phyloP scores from a whole-genome alignment of 1,140 invertebrate species.

The Meloidogyne chitwoodi region DNA sequence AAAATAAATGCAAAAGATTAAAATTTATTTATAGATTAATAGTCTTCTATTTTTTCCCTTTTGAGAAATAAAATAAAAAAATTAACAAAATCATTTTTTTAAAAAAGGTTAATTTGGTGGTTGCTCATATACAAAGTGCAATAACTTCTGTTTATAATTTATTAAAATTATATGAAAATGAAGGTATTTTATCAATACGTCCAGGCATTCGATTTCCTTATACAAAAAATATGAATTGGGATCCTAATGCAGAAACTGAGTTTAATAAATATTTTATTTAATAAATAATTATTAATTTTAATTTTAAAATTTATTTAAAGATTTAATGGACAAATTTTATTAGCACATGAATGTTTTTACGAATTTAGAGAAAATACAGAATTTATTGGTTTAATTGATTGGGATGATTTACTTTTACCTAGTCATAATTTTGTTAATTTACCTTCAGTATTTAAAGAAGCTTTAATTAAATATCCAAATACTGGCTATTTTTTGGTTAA shows the following conservation, averaged over 20 bases:
- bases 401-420: constrained; percentile 38
- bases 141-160: constrained; percentile 5
- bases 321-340: constrained; percentile 20
- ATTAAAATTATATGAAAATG: constrained; percentile 21
- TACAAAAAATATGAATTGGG: constrained; percentile 15
- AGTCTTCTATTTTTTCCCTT: too few species aligned
- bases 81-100: neutral
- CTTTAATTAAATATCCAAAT: constrained; percentile 6
- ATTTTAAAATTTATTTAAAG: neutral
- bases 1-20: too few species aligned
- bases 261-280: neutral
- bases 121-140: constrained; percentile 24
- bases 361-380: constrained; percentile 40
- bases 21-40: too few species aligned
- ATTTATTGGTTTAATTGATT: constrained; percentile 41
- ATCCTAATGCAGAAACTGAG: constrained; percentile 33
- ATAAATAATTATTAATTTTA: neutral
- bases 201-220: constrained; percentile 27
- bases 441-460: constrained; percentile 19
- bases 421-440: neutral
- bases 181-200: constrained; percentile 22
- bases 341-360: constrained; percentile 34
- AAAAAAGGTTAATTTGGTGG: constrained; percentile 27
- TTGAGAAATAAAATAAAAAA: too few species aligned
- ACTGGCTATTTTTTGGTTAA: constrained; percentile 25